These are phyloP conservation scores for Autographa gamma DNA, from an alignment of 2,888 invertebrate species.

Conservation along the genomic window DNA sequence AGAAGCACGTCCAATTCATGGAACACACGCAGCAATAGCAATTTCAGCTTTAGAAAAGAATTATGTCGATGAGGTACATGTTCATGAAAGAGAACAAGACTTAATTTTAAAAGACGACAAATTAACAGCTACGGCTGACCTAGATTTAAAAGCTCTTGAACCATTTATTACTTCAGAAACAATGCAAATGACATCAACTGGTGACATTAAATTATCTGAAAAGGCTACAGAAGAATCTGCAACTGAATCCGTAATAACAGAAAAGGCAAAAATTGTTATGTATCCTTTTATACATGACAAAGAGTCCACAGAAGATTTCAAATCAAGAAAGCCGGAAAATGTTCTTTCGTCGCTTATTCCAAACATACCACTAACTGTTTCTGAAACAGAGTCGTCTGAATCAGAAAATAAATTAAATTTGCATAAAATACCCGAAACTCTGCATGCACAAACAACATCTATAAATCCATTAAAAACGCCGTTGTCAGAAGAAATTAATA, in stretches of 20 bases:
- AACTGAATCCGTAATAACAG: slow-evolving; percentile 86
- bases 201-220: slow-evolving; percentile 87
- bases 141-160: slow-evolving; percentile 89
- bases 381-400: slow-evolving; percentile 90
- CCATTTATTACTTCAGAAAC: slow-evolving; percentile 89
- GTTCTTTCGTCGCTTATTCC: slow-evolving; percentile 87
- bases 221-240: slow-evolving; percentile 79
- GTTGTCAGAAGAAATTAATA: slow-evolving; percentile 81
- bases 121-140: slow-evolving; percentile 87
- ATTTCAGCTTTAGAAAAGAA: slow-evolving; percentile 90
- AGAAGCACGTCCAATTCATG: slow-evolving; percentile 75
- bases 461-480: slow-evolving; percentile 81
- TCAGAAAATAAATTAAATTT: slow-evolving; percentile 89
- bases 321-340: slow-evolving; percentile 67
- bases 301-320: slow-evolving; percentile 83
- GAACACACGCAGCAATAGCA: slow-evolving; percentile 81
- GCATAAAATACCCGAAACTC: slow-evolving; percentile 65
- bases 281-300: slow-evolving; percentile 91
- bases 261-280: slow-evolving; percentile 90
- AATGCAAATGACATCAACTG: slow-evolving; percentile 77
- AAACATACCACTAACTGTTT: slow-evolving; percentile 90
- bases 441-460: slow-evolving; percentile 67
- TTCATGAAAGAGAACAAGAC: slow-evolving; percentile 91
- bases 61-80: slow-evolving; percentile 86
- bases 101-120: slow-evolving; percentile 87